phyloP scores from a whole-genome alignment of 2,888 invertebrate species.

The Lepidonotus clava region DNA sequence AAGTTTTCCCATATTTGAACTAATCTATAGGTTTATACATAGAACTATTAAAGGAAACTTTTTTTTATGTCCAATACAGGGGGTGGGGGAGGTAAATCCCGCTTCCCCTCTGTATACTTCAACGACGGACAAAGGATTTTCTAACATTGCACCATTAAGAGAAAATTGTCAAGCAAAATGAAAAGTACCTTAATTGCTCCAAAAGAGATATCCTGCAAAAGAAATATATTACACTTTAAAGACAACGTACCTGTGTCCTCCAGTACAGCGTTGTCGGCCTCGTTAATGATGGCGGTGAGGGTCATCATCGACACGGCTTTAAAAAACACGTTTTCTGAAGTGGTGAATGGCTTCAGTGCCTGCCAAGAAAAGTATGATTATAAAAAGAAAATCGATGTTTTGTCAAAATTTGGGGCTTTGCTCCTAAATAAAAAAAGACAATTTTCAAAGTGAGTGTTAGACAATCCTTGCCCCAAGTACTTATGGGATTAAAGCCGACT shows the following conservation, averaged over 20 bases:
- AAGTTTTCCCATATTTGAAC: no score
- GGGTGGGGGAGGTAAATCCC: no score
- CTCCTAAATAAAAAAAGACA: not conserved
- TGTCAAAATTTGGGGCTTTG: no score
- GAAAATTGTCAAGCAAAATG: not conserved
- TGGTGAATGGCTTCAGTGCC: conserved; percentile 63
- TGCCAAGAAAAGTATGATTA: conserved; percentile 57
- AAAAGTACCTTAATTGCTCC: not conserved
- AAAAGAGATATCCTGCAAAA: not conserved
- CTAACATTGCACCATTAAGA: not conserved
- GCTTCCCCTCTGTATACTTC: no score
- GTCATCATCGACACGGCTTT: conserved; percentile 55
- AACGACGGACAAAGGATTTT: not conserved
- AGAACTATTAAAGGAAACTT: no score
- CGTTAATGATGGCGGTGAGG: conserved; percentile 50
- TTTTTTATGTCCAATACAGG: no score
- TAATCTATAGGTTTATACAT: no score
- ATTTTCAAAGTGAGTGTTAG: not conserved
- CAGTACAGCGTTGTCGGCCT: conserved; percentile 55
- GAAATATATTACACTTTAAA: not conserved
- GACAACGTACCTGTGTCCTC: conserved; percentile 53
- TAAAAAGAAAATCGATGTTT: no score
- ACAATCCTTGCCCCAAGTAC: no score
- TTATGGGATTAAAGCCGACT: no score
- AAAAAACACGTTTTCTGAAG: conserved; percentile 55